Conservation (phyloP, 2,888 invertebrate genomes). For the Galerucella nymphaeae region DNA sequence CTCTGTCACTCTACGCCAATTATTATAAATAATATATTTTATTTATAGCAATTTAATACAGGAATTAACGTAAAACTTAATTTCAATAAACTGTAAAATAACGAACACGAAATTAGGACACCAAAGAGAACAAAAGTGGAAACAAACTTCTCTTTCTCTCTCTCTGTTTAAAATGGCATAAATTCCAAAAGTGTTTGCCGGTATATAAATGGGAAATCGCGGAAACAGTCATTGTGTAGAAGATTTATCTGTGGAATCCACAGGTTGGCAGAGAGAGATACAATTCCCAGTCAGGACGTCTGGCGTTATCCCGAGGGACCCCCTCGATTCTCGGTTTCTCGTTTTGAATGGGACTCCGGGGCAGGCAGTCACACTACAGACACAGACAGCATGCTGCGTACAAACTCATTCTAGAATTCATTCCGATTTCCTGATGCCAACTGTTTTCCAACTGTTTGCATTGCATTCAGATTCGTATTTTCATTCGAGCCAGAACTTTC, state of each 20-base stretch:
- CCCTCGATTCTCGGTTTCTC: slow-evolving; percentile 60
- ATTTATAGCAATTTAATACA: not conserved
- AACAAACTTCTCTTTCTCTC: slow-evolving; percentile 12
- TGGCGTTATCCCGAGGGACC: slow-evolving; percentile 59
- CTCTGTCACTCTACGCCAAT: no score
- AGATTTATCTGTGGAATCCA: slow-evolving; percentile 65
- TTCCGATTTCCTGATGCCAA: slow-evolving; percentile 46
- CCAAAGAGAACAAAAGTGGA: slow-evolving; percentile 12
- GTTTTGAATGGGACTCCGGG: slow-evolving; percentile 62
- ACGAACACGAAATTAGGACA: slow-evolving; percentile 7
- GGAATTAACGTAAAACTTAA: not conserved
- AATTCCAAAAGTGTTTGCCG: slow-evolving; percentile 40
- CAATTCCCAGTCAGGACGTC: slow-evolving; percentile 59
- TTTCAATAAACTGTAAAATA: not conserved
- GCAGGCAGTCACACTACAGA: slow-evolving; percentile 59
- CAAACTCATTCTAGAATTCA: slow-evolving; percentile 39
- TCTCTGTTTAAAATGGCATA: slow-evolving; percentile 24
- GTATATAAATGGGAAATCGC: slow-evolving; percentile 52
- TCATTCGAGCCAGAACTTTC: slow-evolving; percentile 25
- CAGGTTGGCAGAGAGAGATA: slow-evolving; percentile 58
- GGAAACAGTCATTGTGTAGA: slow-evolving; percentile 56
- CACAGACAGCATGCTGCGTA: slow-evolving; percentile 42
- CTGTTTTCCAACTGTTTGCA: slow-evolving; percentile 44
- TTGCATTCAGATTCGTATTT: slow-evolving; percentile 39
- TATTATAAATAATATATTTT: not conserved